A percentile compares a stretch with the other conserved stretches of the same genome.
phyloP scores from a whole-genome alignment of 1,140 invertebrate genomes.

The Cyclina sinensis region DNA sequence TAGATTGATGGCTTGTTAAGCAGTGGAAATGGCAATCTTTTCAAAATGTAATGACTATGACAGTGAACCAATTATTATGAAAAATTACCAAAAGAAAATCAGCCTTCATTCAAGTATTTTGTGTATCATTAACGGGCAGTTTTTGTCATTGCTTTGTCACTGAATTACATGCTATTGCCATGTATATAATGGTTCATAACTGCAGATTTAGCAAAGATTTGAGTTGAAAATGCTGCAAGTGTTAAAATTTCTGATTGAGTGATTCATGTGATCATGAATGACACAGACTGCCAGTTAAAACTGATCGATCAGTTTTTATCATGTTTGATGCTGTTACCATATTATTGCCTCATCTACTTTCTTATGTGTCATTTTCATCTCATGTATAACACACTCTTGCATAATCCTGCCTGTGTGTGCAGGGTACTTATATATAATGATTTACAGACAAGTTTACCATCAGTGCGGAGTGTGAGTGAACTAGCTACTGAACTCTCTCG shows the following conservation, averaged over 20 bases:
- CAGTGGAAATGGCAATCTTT: no score
- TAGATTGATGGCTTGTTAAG: background rate
- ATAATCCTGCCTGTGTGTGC: background rate
- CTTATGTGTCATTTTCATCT: no score
- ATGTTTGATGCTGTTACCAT: background rate
- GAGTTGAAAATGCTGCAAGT: no score
- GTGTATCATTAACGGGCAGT: background rate
- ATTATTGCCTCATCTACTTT: background rate
- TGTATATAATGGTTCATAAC: no score
- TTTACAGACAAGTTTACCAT: conserved; percentile 78
- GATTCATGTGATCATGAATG: background rate
- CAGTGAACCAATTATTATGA: no score
- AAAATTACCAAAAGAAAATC: background rate
- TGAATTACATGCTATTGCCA: no score
- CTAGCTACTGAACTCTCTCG: conserved; percentile 85
- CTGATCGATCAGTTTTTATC: background rate
- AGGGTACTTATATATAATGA: conserved; percentile 29
- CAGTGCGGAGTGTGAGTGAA: conserved; percentile 84
- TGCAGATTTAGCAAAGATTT: no score
- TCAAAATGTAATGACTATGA: no score
- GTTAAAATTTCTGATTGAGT: no score
- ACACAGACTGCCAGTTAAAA: background rate
- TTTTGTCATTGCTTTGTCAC: background rate
- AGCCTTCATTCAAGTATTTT: conserved; percentile 1
- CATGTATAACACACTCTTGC: background rate